These are phyloP conservation scores for Sceloporus undulatus DNA, from an alignment of 2,113 vertebrate genomes.

Conservation along the genomic window DNA sequence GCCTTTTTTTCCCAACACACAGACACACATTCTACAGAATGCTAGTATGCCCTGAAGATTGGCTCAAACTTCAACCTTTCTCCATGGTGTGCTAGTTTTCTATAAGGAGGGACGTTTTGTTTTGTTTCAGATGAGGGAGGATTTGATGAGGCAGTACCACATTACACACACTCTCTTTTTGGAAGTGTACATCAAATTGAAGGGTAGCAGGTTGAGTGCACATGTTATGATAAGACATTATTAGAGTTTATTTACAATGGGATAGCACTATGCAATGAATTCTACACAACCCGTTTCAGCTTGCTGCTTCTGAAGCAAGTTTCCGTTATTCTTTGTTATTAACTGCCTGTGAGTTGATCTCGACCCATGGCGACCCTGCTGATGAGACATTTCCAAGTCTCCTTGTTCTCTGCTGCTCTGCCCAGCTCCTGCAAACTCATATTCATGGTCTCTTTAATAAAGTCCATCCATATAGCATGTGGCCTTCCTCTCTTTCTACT, in stretches of 20 bases:
- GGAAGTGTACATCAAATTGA: neutral
- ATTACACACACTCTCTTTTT: neutral
- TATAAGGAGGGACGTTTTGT: neutral
- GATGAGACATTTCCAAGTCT: too few relatives aligned
- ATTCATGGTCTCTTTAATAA: too few relatives aligned
- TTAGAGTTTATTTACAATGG: constrained; percentile 5
- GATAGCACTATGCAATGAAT: constrained; percentile 1
- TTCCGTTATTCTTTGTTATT: neutral
- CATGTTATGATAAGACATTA: constrained; percentile 1
- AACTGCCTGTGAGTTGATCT: too few relatives aligned
- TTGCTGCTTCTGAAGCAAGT: neutral
- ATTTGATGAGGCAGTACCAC: neutral
- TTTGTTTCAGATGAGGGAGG: neutral
- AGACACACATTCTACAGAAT: neutral
- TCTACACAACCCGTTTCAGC: neutral
- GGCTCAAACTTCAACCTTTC: neutral
- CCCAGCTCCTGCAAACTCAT: too few relatives aligned
- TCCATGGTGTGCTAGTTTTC: neutral
- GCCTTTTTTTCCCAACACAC: neutral
- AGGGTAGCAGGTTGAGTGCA: neutral
- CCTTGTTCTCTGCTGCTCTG: too few relatives aligned
- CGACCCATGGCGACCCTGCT: too few relatives aligned
- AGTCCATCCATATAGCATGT: too few relatives aligned
- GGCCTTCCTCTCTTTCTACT: too few relatives aligned
- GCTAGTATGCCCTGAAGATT: neutral